phyloP scores from a whole-genome alignment of 1,140 invertebrate genomes.

The Hyles euphorbiae region DNA sequence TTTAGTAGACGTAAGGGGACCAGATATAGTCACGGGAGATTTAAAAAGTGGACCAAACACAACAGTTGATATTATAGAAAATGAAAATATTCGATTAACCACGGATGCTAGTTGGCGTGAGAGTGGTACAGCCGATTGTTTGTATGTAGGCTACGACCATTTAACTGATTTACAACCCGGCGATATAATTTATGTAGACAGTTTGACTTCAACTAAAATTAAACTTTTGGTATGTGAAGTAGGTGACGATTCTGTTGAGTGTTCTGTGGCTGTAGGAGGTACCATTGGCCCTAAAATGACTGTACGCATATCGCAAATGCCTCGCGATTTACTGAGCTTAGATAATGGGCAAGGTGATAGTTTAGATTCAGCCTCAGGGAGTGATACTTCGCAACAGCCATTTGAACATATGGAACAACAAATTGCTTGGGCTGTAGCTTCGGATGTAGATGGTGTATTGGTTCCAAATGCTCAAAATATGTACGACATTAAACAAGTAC shows the following conservation, averaged over 20 bases:
- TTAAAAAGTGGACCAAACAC: constrained; percentile 53
- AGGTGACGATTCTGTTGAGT: constrained; percentile 64
- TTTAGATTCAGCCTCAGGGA: constrained; percentile 37
- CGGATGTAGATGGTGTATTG: constrained; percentile 59
- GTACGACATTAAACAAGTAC: constrained; percentile 50
- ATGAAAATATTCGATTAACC: constrained; percentile 48
- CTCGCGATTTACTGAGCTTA: constrained; percentile 34
- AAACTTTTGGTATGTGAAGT: constrained; percentile 52
- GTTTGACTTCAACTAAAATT: constrained; percentile 49
- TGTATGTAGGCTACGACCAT: constrained; percentile 61
- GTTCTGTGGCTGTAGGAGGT: constrained; percentile 45
- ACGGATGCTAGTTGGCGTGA: constrained; percentile 59
- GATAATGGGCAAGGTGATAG: constrained; percentile 31
- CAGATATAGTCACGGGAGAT: constrained; percentile 65
- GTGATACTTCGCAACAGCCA: constrained; percentile 37
- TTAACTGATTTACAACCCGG: constrained; percentile 50
- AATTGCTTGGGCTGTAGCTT: constrained; percentile 57
- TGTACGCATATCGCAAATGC: constrained; percentile 53
- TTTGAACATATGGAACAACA: constrained; percentile 64
- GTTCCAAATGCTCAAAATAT: constrained; percentile 46
- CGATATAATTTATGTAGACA: constrained; percentile 57
- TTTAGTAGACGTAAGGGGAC: constrained; percentile 64
- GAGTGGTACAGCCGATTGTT: constrained; percentile 57
- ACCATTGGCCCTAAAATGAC: constrained; percentile 61
- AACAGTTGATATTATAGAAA: constrained; percentile 44